Evolutionary conservation across 2,888 invertebrate species (phyloP).

Genomic region (Thymelicus sylvestris): DNA sequence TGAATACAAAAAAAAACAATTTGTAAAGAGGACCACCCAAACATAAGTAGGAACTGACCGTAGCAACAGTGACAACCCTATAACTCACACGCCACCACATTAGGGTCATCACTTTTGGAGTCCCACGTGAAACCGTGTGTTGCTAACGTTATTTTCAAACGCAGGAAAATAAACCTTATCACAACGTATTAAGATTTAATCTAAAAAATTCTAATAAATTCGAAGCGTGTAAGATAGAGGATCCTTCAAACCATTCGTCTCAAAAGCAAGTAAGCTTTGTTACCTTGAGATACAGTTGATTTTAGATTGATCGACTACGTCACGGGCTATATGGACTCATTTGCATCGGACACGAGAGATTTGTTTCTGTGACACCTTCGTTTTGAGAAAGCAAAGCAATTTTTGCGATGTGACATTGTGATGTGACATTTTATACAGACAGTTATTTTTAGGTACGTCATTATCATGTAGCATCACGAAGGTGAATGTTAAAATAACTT

Average conservation of each 20-base stretch:
- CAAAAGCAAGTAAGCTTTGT: slow-evolving; percentile 2
- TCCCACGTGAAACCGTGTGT: slow-evolving; percentile 36
- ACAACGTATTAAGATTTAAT: slow-evolving; percentile 11
- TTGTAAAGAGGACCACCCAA: not conserved
- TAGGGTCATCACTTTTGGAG: slow-evolving; percentile 40
- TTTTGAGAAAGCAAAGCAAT: slow-evolving; percentile 19
- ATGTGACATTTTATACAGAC: slow-evolving; percentile 14
- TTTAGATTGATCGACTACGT: not conserved
- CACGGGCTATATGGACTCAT: slow-evolving; percentile 31
- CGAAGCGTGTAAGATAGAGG: slow-evolving; percentile 10
- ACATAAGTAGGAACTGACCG: slow-evolving; percentile 27
- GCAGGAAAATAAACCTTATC: slow-evolving; percentile 22
- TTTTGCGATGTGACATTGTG: slow-evolving; percentile 11
- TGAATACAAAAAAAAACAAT: slow-evolving; percentile 6
- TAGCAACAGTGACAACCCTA: slow-evolving; percentile 33
- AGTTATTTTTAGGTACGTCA: slow-evolving; percentile 4
- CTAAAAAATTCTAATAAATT: slow-evolving; percentile 4
- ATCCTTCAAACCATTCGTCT: not conserved
- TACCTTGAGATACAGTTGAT: slow-evolving; percentile 1
- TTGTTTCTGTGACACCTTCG: slow-evolving; percentile 33
- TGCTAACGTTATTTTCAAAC: not conserved
- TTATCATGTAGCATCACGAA: too few species aligned
- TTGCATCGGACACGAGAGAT: slow-evolving; percentile 35
- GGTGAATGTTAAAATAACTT: too few species aligned
- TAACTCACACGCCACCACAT: slow-evolving; percentile 38